A percentile compares a stretch with the other conserved stretches of the same genome.
Evolutionary conservation across 2,113 vertebrate species (phyloP).

Genomic region (Euleptes europaea): DNA sequence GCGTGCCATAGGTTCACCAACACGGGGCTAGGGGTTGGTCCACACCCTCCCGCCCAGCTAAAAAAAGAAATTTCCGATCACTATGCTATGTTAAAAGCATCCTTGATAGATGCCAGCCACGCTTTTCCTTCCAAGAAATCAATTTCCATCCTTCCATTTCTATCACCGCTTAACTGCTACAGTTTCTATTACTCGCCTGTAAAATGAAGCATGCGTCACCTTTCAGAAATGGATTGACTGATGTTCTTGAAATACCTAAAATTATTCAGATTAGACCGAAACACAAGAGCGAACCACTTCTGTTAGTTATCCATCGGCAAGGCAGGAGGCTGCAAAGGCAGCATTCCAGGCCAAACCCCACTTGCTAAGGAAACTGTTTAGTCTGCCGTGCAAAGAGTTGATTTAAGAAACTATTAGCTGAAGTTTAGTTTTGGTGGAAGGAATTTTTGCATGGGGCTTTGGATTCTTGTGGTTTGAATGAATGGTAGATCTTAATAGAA

Average conservation of each 20-base stretch:
- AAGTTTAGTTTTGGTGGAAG: constrained; percentile 11
- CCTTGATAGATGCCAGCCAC: not conserved
- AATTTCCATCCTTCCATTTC: not conserved
- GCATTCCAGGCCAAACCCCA: not conserved
- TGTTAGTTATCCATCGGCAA: constrained; percentile 9
- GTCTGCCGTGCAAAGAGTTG: constrained; percentile 8
- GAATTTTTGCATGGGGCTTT: not conserved
- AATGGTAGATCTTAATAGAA: constrained; percentile 1
- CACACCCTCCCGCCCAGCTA: too few relatives aligned
- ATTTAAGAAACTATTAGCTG: constrained; percentile 13
- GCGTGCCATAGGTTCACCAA: too few relatives aligned
- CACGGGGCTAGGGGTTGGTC: too few relatives aligned
- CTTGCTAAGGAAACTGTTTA: constrained; percentile 6
- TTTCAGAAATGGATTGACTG: not conserved
- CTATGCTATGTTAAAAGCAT: not conserved
- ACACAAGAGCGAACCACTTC: not conserved
- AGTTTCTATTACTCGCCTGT: not conserved
- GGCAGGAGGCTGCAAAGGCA: not conserved
- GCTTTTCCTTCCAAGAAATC: not conserved
- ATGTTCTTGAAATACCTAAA: constrained; percentile 21
- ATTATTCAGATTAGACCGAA: constrained; percentile 9
- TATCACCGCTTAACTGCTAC: not conserved
- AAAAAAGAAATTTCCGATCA: too few relatives aligned
- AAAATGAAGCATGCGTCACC: not conserved
- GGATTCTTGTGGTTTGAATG: constrained; percentile 9